Conservation (phyloP, 2,797 vertebrate species). For the Luscinia megarhynchos region DNA sequence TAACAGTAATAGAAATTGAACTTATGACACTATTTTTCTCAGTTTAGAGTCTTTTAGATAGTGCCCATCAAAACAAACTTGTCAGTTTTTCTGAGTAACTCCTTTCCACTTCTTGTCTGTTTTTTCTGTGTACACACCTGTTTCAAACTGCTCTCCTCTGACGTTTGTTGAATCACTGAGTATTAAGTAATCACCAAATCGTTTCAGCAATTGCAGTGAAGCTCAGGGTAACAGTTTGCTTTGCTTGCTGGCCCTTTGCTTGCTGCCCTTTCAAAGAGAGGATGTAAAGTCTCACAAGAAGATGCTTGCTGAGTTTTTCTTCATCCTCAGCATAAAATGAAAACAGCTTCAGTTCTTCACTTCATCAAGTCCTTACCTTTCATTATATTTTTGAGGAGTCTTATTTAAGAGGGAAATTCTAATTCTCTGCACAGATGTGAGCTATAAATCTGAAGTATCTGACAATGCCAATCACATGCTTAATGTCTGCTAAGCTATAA, state of each 20-base stretch:
- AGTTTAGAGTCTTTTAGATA: not conserved
- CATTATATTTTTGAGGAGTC: not conserved
- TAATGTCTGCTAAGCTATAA: not conserved
- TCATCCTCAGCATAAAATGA: not conserved
- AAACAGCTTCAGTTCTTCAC: not conserved
- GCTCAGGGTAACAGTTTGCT: not conserved
- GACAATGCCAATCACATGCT: not conserved
- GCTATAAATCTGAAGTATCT: not conserved
- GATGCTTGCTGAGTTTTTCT: not conserved
- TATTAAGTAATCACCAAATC: not conserved
- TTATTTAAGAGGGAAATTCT: not conserved
- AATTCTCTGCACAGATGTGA: not conserved
- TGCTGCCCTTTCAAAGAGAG: not conserved
- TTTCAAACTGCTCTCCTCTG: not conserved
- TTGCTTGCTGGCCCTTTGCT: not conserved
- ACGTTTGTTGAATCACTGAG: not conserved
- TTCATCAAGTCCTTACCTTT: not conserved
- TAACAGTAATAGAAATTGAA: not conserved
- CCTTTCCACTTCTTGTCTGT: not conserved
- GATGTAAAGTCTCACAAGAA: no score
- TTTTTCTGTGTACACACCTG: not conserved
- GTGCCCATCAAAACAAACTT: not conserved
- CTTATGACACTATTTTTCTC: fast-evolving
- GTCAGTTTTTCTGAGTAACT: not conserved
- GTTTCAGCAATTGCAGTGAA: not conserved